These are phyloP conservation scores for Pyrgus malvae DNA, from an alignment of 2,888 invertebrate species.

Conservation along the genomic window DNA sequence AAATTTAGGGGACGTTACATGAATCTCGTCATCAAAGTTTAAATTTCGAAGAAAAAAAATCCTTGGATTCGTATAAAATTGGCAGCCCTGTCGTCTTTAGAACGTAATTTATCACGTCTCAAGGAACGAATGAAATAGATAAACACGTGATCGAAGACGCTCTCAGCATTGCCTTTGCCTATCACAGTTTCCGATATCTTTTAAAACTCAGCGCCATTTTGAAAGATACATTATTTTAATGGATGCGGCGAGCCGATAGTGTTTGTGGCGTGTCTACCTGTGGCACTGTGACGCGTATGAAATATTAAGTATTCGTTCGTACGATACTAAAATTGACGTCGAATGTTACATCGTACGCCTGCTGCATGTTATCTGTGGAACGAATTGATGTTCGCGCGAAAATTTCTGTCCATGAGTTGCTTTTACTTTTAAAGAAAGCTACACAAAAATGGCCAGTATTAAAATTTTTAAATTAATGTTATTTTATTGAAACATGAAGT, in stretches of 20 bases:
- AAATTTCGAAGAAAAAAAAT: conserved; percentile 13
- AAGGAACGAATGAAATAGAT: conserved; percentile 49
- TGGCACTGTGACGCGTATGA: conserved; percentile 32
- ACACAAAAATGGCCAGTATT: no score
- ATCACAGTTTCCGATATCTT: conserved; percentile 51
- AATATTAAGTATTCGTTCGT: conserved; percentile 28
- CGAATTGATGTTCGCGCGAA: neutral
- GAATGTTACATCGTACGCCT: neutral
- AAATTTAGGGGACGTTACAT: no score
- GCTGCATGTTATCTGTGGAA: conserved; percentile 3
- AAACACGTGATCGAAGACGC: conserved; percentile 63
- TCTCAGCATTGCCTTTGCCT: conserved; percentile 45
- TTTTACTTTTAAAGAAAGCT: no score
- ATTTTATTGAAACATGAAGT: no score
- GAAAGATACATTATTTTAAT: conserved; percentile 65
- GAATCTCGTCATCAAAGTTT: neutral
- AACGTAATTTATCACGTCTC: conserved; percentile 44
- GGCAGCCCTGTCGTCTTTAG: conserved; percentile 46
- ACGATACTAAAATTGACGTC: conserved; percentile 5
- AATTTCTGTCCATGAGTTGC: no score
- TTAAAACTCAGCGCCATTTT: conserved; percentile 55
- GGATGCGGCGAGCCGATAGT: conserved; percentile 45
- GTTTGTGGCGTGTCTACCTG: conserved; percentile 40
- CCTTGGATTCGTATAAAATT: conserved; percentile 33
- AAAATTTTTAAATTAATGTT: no score